Percentiles rank a stretch among this genome's conserved stretches.
phyloP scores from a whole-genome alignment of 2,797 vertebrate genomes.

The Lemur catta region DNA sequence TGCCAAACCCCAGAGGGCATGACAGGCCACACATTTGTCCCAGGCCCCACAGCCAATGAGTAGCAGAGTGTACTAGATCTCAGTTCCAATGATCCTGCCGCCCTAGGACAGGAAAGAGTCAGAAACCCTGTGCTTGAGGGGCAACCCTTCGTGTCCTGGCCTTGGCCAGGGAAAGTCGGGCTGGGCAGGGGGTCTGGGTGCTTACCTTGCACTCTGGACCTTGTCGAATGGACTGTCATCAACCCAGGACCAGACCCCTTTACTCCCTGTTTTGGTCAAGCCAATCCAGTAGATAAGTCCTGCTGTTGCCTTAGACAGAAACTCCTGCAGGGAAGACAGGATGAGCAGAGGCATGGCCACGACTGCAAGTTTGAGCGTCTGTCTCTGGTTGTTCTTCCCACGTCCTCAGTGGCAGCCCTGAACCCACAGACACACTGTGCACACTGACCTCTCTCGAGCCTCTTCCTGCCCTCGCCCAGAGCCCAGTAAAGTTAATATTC shows the following conservation, averaged over 20 bases:
- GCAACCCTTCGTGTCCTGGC: background rate
- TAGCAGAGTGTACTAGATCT: background rate
- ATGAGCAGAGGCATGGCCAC: accelerated
- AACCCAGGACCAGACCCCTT: conserved; percentile 62
- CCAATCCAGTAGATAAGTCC: conserved; percentile 45
- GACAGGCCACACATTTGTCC: background rate
- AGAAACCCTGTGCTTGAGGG: background rate
- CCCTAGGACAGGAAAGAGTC: background rate
- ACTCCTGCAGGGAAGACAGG: conserved; percentile 41
- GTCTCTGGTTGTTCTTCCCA: background rate
- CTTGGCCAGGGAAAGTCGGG: background rate
- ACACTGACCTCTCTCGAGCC: background rate
- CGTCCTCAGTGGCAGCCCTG: background rate
- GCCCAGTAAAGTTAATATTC: background rate
- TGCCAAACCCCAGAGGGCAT: background rate
- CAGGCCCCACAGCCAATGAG: background rate
- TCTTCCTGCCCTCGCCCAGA: background rate
- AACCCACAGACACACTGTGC: background rate
- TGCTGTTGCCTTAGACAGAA: conserved; percentile 42
- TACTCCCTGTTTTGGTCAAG: conserved; percentile 60
- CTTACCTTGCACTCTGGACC: conserved; percentile 53
- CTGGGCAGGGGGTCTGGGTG: background rate
- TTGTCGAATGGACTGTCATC: conserved; percentile 27
- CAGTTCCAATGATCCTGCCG: background rate
- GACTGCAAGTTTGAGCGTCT: accelerated